phyloP scores from a whole-genome alignment of 2,888 invertebrate genomes.

The Serrognathus titanus region DNA sequence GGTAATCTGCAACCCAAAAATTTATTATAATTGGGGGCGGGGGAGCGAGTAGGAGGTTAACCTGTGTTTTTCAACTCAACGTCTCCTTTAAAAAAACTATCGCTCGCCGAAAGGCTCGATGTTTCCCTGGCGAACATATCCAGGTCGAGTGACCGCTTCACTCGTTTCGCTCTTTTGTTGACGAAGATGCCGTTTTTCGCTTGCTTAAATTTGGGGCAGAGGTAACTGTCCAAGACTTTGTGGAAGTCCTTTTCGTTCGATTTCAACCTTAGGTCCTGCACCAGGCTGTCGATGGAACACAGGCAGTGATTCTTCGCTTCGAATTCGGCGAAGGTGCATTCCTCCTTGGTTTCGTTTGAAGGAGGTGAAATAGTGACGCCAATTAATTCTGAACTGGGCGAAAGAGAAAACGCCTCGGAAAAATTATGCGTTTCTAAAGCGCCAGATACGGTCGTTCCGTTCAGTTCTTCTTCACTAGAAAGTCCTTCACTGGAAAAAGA shows the following conservation, averaged over 20 bases:
- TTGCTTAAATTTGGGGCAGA: conserved; percentile 10
- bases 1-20: conserved; percentile 24
- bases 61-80: conserved; percentile 26
- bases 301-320: conserved; percentile 27
- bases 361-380: not conserved
- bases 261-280: conserved; percentile 27
- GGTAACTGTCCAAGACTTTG: conserved; percentile 11
- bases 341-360: conserved; percentile 11
- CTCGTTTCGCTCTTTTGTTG: conserved; percentile 6
- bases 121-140: conserved; percentile 4
- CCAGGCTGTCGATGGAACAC: conserved; percentile 31
- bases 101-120: not conserved
- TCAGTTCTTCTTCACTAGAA: too few species aligned
- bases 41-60: conserved; percentile 1
- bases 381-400: too few species aligned
- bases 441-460: too few species aligned
- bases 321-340: conserved; percentile 23
- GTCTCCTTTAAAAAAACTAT: conserved; percentile 24
- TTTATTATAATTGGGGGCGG: not conserved
- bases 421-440: too few species aligned
- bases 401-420: too few species aligned
- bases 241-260: conserved; percentile 15
- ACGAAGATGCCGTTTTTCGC: conserved; percentile 11
- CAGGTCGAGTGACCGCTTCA: conserved; percentile 13
- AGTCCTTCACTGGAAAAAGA: too few species aligned